phyloP scores from a whole-genome alignment of 2,113 vertebrate species.

The Lampris megalopsis region DNA sequence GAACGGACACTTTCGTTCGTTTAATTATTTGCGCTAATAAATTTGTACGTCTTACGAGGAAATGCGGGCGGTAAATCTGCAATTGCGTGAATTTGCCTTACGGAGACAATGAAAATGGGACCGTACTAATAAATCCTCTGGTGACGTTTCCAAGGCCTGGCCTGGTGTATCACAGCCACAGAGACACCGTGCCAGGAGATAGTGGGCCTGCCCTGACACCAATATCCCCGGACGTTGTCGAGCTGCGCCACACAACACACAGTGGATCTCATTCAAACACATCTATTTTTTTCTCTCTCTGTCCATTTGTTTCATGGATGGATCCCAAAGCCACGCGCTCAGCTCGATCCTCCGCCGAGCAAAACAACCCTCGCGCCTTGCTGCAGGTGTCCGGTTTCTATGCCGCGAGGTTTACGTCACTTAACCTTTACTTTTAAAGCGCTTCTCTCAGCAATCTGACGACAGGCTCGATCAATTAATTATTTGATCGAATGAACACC shows the following conservation, averaged over 20 bases:
- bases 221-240: conserved; percentile 70
- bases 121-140: too few relatives aligned
- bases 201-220: conserved; percentile 76
- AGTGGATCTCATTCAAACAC: conserved; percentile 75
- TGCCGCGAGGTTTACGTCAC: not conserved
- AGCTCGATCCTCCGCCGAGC: conserved; percentile 15
- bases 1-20: not conserved
- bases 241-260: conserved; percentile 56
- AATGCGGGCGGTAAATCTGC: too few relatives aligned
- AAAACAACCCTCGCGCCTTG: not conserved
- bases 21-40: not conserved
- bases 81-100: not conserved
- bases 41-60: too few relatives aligned
- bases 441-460: too few relatives aligned
- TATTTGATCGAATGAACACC: too few relatives aligned
- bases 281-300: conserved; percentile 27
- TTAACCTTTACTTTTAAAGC: too few relatives aligned
- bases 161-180: not conserved
- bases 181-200: conserved; percentile 50
- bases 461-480: too few relatives aligned
- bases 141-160: not conserved
- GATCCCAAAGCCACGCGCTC: conserved; percentile 19
- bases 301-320: conserved; percentile 26
- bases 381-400: not conserved
- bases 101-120: not conserved